A percentile compares a stretch with the other conserved stretches of the same genome.
Evolutionary conservation across 2,888 invertebrate genomes (phyloP).

Genomic region (Brachyopa scutellaris): DNA sequence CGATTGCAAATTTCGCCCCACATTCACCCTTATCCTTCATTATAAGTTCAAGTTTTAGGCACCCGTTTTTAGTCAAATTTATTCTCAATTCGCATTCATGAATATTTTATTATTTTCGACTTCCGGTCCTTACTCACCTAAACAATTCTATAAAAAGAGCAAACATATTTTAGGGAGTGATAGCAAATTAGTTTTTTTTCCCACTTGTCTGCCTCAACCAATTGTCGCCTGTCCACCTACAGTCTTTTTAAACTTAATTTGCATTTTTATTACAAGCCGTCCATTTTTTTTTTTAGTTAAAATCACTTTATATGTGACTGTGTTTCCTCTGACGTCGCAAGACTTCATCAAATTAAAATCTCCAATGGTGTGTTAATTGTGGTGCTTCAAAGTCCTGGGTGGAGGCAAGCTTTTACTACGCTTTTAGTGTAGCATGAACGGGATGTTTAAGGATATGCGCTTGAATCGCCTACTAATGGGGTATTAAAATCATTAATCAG

Average conservation of each 20-base stretch:
- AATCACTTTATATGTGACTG: neutral
- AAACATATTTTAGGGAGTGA: too few relatives aligned
- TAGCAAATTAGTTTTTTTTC: too few relatives aligned
- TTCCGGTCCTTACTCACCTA: too few relatives aligned
- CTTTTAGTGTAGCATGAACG: neutral
- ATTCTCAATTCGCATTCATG: too few relatives aligned
- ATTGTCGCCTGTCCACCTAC: too few relatives aligned
- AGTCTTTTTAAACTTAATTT: neutral
- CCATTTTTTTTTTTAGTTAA: neutral
- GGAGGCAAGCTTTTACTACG: neutral
- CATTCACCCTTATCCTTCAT: too few relatives aligned
- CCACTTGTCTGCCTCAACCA: too few relatives aligned
- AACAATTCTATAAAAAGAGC: too few relatives aligned
- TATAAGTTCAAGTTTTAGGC: too few relatives aligned
- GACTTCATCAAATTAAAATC: neutral
- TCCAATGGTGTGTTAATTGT: neutral
- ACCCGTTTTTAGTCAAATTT: too few relatives aligned
- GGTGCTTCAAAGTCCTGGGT: neutral
- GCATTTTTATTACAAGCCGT: neutral
- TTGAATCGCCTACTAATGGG: neutral
- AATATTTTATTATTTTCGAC: too few relatives aligned
- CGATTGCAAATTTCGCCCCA: too few relatives aligned
- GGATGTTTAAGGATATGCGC: neutral
- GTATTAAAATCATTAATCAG: neutral
- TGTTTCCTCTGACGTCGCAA: neutral